Evolutionary conservation across 2,888 invertebrate genomes (phyloP).

Genomic region (Monochamus alternatus): DNA sequence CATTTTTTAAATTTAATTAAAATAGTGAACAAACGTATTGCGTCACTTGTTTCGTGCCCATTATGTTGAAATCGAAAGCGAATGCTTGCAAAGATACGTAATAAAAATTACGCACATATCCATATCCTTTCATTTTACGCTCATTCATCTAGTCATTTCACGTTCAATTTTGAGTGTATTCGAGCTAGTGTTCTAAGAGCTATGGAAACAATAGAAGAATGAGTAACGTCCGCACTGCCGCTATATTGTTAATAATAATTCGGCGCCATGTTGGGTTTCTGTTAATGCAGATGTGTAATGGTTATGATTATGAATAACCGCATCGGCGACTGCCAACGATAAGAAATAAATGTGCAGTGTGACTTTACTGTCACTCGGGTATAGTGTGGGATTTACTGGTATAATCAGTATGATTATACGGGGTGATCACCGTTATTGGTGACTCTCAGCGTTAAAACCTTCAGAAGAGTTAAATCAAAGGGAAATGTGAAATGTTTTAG

Average conservation of each 20-base stretch:
- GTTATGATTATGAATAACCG: not conserved
- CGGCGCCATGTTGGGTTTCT: slow-evolving; percentile 20
- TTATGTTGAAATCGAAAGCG: slow-evolving; percentile 4
- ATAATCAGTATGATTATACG: too few relatives aligned
- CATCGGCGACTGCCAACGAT: not conserved
- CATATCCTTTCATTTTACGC: slow-evolving; percentile 14
- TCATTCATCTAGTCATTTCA: slow-evolving; percentile 3
- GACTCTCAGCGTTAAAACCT: too few relatives aligned
- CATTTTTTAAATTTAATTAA: too few relatives aligned
- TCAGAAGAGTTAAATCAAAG: too few relatives aligned
- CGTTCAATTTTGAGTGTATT: not conserved
- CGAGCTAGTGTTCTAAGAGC: not conserved
- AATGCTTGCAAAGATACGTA: slow-evolving; percentile 9
- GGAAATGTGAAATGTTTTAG: too few relatives aligned
- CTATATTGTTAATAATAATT: not conserved
- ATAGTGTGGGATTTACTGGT: not conserved
- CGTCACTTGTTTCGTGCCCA: not conserved
- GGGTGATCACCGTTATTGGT: too few relatives aligned
- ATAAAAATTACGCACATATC: not conserved
- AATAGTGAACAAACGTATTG: not conserved
- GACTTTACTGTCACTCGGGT: not conserved
- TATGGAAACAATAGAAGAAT: slow-evolving; percentile 1
- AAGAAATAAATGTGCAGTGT: not conserved
- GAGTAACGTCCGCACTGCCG: not conserved
- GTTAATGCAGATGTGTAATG: not conserved